Evolutionary conservation across 2,797 vertebrate genomes (phyloP).

Genomic region (Percopsis omiscomaycus): DNA sequence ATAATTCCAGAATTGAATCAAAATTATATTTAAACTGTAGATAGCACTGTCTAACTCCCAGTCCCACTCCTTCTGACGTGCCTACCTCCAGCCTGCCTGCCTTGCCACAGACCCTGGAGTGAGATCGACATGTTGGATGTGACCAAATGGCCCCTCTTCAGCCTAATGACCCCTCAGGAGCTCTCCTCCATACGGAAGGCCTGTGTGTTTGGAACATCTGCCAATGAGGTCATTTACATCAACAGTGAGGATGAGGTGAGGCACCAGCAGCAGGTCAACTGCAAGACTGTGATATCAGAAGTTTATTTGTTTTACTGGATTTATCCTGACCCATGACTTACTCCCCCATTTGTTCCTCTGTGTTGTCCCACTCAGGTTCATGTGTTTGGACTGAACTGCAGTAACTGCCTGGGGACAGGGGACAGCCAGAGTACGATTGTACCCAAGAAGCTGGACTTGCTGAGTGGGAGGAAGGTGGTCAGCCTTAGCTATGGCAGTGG

Average conservation of each 20-base stretch:
- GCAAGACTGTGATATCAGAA: background rate
- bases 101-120: slow-evolving; percentile 7
- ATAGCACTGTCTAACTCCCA: too few species aligned
- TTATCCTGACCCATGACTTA: too few species aligned
- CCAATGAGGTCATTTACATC: slow-evolving; percentile 91
- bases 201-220: slow-evolving; percentile 90
- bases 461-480: slow-evolving; percentile 88
- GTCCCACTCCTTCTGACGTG: slow-evolving; percentile 16
- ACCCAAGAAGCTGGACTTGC: slow-evolving; percentile 89
- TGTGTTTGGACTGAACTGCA: slow-evolving; percentile 94
- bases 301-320: too few species aligned
- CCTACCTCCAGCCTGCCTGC: background rate
- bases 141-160: slow-evolving; percentile 94
- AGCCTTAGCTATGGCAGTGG: slow-evolving; percentile 92
- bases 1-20: too few species aligned
- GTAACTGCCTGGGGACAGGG: slow-evolving; percentile 93
- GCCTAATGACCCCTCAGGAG: slow-evolving; percentile 86
- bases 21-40: too few species aligned
- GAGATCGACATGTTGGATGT: slow-evolving; percentile 88
- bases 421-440: slow-evolving; percentile 92
- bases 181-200: slow-evolving; percentile 85
- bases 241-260: slow-evolving; percentile 89
- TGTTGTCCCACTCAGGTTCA: slow-evolving; percentile 78
- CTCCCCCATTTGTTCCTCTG: background rate
- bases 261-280: background rate